These are phyloP conservation scores for Colinus virginianus DNA, from an alignment of 2,113 vertebrate genomes.

Conservation along the genomic window DNA sequence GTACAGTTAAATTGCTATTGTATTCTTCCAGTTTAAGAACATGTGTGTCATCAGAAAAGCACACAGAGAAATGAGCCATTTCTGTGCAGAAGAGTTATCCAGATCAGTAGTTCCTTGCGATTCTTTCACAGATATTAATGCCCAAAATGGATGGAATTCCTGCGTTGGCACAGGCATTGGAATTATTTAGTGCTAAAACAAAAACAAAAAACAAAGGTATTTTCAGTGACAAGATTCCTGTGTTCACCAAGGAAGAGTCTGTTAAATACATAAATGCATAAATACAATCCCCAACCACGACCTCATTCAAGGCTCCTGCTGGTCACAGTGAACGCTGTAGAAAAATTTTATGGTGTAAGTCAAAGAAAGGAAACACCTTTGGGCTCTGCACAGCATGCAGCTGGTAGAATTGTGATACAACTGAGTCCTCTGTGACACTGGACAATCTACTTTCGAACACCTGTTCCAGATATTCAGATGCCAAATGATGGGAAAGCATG, in stretches of 20 bases:
- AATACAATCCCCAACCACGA: fast-evolving
- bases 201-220: neutral
- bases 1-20: neutral
- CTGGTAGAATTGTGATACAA: neutral
- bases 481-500: fast-evolving
- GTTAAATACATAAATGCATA: neutral
- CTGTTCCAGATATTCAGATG: neutral
- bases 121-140: slow-evolving; percentile 45
- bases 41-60: neutral
- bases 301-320: neutral
- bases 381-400: neutral
- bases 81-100: neutral
- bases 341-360: neutral
- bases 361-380: neutral
- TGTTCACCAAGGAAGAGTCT: neutral
- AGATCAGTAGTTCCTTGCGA: neutral
- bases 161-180: neutral
- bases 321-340: neutral
- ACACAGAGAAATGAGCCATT: neutral
- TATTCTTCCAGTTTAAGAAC: neutral
- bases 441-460: neutral
- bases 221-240: neutral
- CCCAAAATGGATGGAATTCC: slow-evolving; percentile 73
- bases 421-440: neutral
- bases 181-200: fast-evolving